Conservation (phyloP, 2,113 vertebrate genomes). For the Reinhardtius hippoglossoides region DNA sequence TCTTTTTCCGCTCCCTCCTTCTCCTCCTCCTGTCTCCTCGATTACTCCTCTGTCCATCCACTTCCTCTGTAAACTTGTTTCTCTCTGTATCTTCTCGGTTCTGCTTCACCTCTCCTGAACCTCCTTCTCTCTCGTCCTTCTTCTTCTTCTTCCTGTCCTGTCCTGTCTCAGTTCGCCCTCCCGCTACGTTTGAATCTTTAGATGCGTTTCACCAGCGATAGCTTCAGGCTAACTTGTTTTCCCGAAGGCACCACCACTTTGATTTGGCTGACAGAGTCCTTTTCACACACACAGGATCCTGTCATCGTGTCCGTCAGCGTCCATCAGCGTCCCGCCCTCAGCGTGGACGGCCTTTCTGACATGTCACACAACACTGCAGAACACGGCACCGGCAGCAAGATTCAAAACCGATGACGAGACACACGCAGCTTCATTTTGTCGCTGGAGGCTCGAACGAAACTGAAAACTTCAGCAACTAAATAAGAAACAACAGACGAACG, state of each 20-base stretch:
- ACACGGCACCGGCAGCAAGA: constrained; percentile 23
- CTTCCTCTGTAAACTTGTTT: neutral
- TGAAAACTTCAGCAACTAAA: neutral
- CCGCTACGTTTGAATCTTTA: too few species aligned
- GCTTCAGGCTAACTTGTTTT: neutral
- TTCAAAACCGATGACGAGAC: neutral
- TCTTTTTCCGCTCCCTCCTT: constrained; percentile 2
- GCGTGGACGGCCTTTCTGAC: constrained; percentile 25
- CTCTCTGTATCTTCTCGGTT: neutral
- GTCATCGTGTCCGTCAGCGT: neutral
- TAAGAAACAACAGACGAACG: neutral
- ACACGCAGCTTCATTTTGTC: neutral
- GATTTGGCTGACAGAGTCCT: neutral
- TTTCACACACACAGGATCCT: neutral
- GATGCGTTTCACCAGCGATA: neutral
- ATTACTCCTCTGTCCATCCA: neutral
- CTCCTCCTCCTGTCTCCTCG: constrained; percentile 5
- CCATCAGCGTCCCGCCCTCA: neutral
- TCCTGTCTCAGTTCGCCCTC: neutral
- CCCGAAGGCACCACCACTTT: neutral
- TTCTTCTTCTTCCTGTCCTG: neutral
- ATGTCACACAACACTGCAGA: constrained; percentile 18
- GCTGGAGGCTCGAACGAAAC: neutral
- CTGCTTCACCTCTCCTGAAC: constrained; percentile 50
- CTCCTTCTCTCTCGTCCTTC: neutral